These are phyloP conservation scores for Atta texana DNA, from an alignment of 1,140 invertebrate species.

Conservation along the genomic window DNA sequence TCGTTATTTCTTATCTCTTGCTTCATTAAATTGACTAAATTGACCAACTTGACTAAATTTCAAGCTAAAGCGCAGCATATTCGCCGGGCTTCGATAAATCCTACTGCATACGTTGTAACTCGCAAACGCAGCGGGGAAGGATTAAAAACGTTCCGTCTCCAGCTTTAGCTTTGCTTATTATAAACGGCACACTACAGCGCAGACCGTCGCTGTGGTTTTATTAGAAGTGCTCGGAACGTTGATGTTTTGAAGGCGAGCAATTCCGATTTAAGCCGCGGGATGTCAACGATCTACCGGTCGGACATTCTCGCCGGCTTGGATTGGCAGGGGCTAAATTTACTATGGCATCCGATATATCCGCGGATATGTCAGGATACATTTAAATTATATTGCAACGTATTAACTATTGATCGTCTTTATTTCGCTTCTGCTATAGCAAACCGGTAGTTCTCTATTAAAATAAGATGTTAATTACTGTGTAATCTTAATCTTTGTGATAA, in stretches of 20 bases:
- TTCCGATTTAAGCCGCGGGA: constrained; percentile 55
- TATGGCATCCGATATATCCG: constrained; percentile 34
- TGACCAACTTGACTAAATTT: background rate
- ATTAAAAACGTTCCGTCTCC: background rate
- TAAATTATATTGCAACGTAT: constrained; percentile 38
- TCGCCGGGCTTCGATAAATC: background rate
- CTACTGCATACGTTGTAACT: too few relatives aligned
- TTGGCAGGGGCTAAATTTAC: constrained; percentile 53
- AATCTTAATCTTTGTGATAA: too few relatives aligned
- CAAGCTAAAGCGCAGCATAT: background rate
- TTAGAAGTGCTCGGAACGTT: constrained; percentile 32
- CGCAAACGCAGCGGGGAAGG: background rate
- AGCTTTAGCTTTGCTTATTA: background rate
- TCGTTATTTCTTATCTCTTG: background rate
- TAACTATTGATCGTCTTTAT: background rate
- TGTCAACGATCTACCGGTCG: constrained; percentile 45
- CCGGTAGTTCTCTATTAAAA: background rate
- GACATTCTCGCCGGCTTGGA: constrained; percentile 18
- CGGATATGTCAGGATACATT: constrained; percentile 35
- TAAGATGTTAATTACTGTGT: constrained; percentile 2
- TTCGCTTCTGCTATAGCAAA: background rate
- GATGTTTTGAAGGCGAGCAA: constrained; percentile 30
- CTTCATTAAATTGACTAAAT: background rate
- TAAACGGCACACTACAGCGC: background rate
- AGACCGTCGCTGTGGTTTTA: constrained; percentile 25